phyloP scores from a whole-genome alignment of 2,888 invertebrate species.

The Nebria salina region DNA sequence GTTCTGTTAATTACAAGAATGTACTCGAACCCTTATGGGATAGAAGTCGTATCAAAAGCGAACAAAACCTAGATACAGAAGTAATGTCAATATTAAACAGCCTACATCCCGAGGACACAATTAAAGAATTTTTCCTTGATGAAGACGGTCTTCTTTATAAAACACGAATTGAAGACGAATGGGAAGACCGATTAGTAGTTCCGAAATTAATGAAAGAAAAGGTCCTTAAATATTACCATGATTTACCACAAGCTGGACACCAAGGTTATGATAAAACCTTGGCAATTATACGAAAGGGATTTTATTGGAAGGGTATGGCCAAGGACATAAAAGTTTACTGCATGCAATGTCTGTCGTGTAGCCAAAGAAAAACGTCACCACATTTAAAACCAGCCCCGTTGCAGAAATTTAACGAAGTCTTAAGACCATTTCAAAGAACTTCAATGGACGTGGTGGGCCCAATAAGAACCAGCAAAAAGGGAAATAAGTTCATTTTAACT shows the following conservation, averaged over 20 bases:
- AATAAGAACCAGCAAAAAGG: slow-evolving; percentile 47
- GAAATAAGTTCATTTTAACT: slow-evolving; percentile 53
- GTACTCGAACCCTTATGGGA: background rate
- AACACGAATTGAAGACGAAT: background rate
- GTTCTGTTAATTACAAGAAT: no score
- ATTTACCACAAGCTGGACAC: slow-evolving; percentile 51
- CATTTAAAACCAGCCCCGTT: slow-evolving; percentile 49
- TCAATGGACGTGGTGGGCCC: slow-evolving; percentile 54
- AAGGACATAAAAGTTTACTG: slow-evolving; percentile 51
- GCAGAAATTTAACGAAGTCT: slow-evolving; percentile 48
- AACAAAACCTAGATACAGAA: background rate
- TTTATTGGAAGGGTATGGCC: slow-evolving; percentile 51
- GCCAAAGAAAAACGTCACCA: slow-evolving; percentile 50
- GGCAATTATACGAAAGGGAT: slow-evolving; percentile 48
- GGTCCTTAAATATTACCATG: slow-evolving; percentile 50
- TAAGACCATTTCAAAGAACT: slow-evolving; percentile 49
- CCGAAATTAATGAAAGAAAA: background rate
- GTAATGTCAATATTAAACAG: background rate
- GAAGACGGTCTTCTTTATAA: background rate
- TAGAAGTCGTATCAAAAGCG: background rate
- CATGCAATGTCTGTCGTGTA: slow-evolving; percentile 51
- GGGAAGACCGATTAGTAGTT: background rate
- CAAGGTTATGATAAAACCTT: slow-evolving; percentile 52
- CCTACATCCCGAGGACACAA: background rate
- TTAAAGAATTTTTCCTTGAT: background rate